Evolutionary conservation across 2,888 invertebrate species (phyloP).

Genomic region (Emesis furor): DNA sequence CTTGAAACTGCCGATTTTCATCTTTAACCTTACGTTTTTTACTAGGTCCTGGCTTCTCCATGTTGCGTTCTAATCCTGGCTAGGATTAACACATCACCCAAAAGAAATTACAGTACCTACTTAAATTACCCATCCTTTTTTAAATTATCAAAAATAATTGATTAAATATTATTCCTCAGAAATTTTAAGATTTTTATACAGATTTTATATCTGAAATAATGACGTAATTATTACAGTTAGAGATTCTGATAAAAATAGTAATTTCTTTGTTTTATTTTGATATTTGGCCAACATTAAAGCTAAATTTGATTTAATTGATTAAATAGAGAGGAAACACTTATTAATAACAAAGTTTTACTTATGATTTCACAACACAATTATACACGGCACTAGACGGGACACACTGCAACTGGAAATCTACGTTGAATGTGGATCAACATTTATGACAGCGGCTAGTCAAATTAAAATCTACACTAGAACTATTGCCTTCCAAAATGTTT

Average conservation of each 20-base stretch:
- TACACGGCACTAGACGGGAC: too few species aligned
- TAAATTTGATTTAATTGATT: constrained; percentile 17
- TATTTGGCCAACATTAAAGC: constrained; percentile 8
- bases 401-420: too few species aligned
- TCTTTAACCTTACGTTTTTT: constrained; percentile 36
- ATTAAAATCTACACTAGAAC: too few species aligned
- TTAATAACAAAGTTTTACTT: not conserved
- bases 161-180: too few species aligned
- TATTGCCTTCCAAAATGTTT: too few species aligned
- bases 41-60: constrained; percentile 35
- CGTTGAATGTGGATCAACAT: too few species aligned
- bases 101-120: constrained; percentile 20
- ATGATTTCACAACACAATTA: too few species aligned
- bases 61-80: constrained; percentile 32
- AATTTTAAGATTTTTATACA: constrained; percentile 21
- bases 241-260: not conserved
- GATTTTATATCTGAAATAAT: constrained; percentile 20
- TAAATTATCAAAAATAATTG: too few species aligned
- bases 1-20: constrained; percentile 36
- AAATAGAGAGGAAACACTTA: constrained; percentile 1
- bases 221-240: too few species aligned
- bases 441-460: too few species aligned
- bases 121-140: constrained; percentile 9
- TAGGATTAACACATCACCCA: constrained; percentile 34
- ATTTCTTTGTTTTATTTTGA: constrained; percentile 24